Evolutionary conservation across 2,113 vertebrate species (phyloP).

Genomic region (Tinamus guttatus): DNA sequence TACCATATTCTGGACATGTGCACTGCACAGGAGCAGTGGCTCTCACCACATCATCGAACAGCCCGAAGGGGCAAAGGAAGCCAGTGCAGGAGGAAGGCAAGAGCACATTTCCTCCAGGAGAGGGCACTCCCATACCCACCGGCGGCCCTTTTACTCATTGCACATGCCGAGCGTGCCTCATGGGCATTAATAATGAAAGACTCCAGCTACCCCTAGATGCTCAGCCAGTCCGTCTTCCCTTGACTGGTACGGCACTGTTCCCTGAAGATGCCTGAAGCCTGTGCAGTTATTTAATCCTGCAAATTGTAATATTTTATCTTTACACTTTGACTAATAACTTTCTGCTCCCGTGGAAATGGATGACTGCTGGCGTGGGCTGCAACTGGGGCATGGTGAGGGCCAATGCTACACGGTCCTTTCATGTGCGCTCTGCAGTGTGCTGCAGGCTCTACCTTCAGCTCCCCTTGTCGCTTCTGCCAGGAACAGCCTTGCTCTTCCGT

Average conservation of each 20-base stretch:
- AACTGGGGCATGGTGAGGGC: fast-evolving
- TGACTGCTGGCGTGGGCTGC: fast-evolving
- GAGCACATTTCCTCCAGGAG: conserved; percentile 29
- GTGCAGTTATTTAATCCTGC: neutral
- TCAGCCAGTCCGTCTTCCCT: neutral
- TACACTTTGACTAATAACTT: neutral
- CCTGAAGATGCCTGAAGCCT: neutral
- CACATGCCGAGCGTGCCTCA: neutral
- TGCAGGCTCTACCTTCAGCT: neutral
- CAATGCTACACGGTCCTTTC: fast-evolving
- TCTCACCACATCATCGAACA: neutral
- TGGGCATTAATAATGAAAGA: neutral
- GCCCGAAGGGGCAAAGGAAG: neutral
- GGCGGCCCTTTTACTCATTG: neutral
- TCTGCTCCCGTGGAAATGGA: neutral
- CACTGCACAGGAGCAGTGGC: neutral
- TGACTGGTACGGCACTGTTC: neutral
- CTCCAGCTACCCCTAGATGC: fast-evolving
- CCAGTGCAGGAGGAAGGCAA: neutral
- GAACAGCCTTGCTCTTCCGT: neutral
- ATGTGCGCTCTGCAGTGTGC: fast-evolving
- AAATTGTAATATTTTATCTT: neutral
- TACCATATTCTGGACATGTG: fast-evolving
- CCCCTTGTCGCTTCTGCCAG: neutral
- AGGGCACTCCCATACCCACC: neutral